Base-by-base conservation (phyloP, 2,113 vertebrate genomes). In the Equus quagga region DNA sequence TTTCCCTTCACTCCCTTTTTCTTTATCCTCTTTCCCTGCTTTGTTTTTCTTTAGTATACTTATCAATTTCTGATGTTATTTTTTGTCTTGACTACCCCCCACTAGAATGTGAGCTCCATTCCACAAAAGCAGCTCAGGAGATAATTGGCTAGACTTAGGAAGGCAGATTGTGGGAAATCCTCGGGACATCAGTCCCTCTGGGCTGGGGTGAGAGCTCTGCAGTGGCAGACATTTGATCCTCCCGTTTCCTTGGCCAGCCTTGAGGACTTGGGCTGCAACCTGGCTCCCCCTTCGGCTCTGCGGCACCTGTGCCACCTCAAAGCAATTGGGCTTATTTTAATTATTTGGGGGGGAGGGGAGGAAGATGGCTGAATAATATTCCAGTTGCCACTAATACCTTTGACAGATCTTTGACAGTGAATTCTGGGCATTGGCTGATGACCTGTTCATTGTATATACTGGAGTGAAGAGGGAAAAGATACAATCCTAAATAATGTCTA, bases 291-390 rank as follows among this genome's bases (percentile, higher is more conserved):
- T 81, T 81, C 6, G 44, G 17, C 69, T 58, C 60, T 86, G 85
- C n/a, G 90, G 95, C 65, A 54, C 21, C 51, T 84, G 70, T 10
- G 33, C 41, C 54, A 9, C 88, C 19, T 64, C 81, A 97, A 19
- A 91, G 54, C 75, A 89, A 8, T 70, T 82, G 24, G 8, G 26
- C 51, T 72, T 82, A n/a, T 89, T 94, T 93, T 97, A 5, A 94
- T 60, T 9, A 41, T 44, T 70, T 49, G 36, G 36, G 36, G 36
- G 36, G 36, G 36, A 41, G 36, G 6, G 28, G n/a, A 28, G 46
- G 21, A 54, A 64, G 65, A 91, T 93, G 41, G 11, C 81, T 88
- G 81, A 96, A 28, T 96, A 88, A 84, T 91, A 65, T 84, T 78
- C 26, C 44, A 90, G 7, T 84, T 90, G 31, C 26, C 90, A 31